Percentiles rank a stretch among this genome's conserved stretches.
Conservation (phyloP, 2,888 invertebrate genomes). For the Nyleta sp. region DNA sequence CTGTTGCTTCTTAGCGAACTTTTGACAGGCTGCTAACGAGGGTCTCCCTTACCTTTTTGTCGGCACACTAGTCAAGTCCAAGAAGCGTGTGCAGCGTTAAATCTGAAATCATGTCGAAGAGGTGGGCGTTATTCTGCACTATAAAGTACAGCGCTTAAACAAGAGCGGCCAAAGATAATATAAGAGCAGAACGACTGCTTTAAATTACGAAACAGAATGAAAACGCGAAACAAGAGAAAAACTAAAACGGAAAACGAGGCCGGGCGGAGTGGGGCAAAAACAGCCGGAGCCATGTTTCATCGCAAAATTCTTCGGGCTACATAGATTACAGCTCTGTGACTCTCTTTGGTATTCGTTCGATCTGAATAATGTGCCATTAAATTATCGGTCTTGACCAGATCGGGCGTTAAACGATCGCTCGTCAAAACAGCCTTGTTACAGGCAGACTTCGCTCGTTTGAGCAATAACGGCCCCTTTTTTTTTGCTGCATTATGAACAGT, state of each 20-base stretch:
- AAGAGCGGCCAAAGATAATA: slow-evolving; percentile 63
- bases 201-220: slow-evolving; percentile 54
- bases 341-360: slow-evolving; percentile 75
- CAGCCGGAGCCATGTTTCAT: slow-evolving; percentile 60
- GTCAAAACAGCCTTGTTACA: slow-evolving; percentile 54
- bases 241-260: slow-evolving; percentile 41
- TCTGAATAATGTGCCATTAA: slow-evolving; percentile 76
- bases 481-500: slow-evolving; percentile 23
- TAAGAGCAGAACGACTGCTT: slow-evolving; percentile 52
- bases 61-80: slow-evolving; percentile 44
- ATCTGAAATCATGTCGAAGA: slow-evolving; percentile 63
- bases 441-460: slow-evolving; percentile 33
- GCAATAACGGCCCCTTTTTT: slow-evolving; percentile 27
- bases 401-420: slow-evolving; percentile 73
- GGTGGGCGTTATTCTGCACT: slow-evolving; percentile 50
- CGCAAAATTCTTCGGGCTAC: slow-evolving; percentile 55
- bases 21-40: slow-evolving; percentile 65
- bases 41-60: slow-evolving; percentile 58
- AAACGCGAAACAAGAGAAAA: slow-evolving; percentile 53
- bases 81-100: slow-evolving; percentile 55
- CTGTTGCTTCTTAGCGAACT: slow-evolving; percentile 57
- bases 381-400: slow-evolving; percentile 72
- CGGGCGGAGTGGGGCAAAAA: slow-evolving; percentile 13
- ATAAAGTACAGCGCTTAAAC: slow-evolving; percentile 51
- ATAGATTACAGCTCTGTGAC: slow-evolving; percentile 58